These are phyloP conservation scores for Erebia epiphron DNA, from an alignment of 2,888 invertebrate species.

Conservation along the genomic window DNA sequence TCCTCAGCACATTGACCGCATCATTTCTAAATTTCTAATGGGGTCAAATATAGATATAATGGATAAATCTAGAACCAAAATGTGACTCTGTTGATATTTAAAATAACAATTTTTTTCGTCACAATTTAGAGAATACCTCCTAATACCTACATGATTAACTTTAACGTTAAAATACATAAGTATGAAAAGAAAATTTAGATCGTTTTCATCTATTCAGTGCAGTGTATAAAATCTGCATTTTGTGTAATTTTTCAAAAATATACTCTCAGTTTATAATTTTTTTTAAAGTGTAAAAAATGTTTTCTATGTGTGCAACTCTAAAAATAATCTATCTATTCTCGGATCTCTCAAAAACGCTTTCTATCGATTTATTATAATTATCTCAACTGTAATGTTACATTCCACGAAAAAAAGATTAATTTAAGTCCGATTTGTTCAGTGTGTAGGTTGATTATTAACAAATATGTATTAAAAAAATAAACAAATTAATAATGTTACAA, in stretches of 20 bases:
- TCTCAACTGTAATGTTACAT: constrained; percentile 77
- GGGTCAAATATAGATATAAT: too few relatives aligned
- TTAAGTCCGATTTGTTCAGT: constrained; percentile 53
- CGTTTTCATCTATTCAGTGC: background rate
- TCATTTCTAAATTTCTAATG: too few relatives aligned
- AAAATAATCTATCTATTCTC: constrained; percentile 27
- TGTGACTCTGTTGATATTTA: too few relatives aligned
- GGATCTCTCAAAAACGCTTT: constrained; percentile 71
- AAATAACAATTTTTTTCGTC: too few relatives aligned
- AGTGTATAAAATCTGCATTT: constrained; percentile 39
- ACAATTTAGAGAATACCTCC: too few relatives aligned
- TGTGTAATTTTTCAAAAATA: constrained; percentile 48
- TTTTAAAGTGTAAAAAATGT: background rate
- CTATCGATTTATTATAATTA: constrained; percentile 58
- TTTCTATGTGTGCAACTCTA: constrained; percentile 7
- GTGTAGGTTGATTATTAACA: constrained; percentile 26
- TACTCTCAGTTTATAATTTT: constrained; percentile 15
- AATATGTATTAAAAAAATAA: background rate
- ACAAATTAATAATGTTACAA: background rate
- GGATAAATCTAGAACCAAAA: too few relatives aligned
- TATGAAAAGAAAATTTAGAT: too few relatives aligned
- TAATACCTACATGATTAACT: background rate
- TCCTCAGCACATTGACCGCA: background rate
- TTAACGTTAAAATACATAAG: background rate
- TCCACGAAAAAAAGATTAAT: constrained; percentile 69